These are phyloP conservation scores for Drosophila peninsularis DNA, from an alignment of 2,888 invertebrate species.

Conservation along the genomic window DNA sequence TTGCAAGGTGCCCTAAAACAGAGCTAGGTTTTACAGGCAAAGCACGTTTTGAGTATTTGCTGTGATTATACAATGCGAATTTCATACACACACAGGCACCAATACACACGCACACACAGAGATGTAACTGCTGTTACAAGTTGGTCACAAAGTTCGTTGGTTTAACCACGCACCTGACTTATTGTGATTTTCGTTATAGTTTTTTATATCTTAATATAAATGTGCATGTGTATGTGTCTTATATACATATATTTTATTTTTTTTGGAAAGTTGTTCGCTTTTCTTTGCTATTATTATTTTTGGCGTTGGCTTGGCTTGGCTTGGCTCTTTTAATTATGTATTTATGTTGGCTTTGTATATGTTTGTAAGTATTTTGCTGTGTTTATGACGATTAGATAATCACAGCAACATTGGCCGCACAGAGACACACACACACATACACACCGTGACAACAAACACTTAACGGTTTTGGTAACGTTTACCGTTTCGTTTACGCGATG, in stretches of 20 bases:
- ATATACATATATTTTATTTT: slow-evolving; percentile 11
- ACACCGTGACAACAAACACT: slow-evolving; percentile 41
- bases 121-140: slow-evolving; percentile 17
- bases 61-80: slow-evolving; percentile 69
- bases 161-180: slow-evolving; percentile 63
- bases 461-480: slow-evolving; percentile 45
- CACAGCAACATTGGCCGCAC: slow-evolving; percentile 51
- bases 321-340: slow-evolving; percentile 44
- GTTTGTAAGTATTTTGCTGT: slow-evolving; percentile 43
- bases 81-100: slow-evolving; percentile 13
- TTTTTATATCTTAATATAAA: slow-evolving; percentile 39
- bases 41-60: slow-evolving; percentile 59
- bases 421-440: slow-evolving; percentile 17
- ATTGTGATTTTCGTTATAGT: slow-evolving; percentile 29
- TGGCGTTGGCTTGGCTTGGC: slow-evolving; percentile 42
- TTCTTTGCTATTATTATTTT: slow-evolving; percentile 54
- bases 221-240: slow-evolving; percentile 1
- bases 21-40: slow-evolving; percentile 27
- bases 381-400: slow-evolving; percentile 72
- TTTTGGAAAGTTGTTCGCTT: slow-evolving; percentile 54
- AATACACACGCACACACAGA: not conserved
- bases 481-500: slow-evolving; percentile 55
- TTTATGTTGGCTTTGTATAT: slow-evolving; percentile 25
- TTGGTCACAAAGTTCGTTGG: slow-evolving; percentile 48
- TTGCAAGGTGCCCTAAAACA: slow-evolving; percentile 45